phyloP scores from a whole-genome alignment of 2,888 invertebrate species.

The Archips xylosteana region DNA sequence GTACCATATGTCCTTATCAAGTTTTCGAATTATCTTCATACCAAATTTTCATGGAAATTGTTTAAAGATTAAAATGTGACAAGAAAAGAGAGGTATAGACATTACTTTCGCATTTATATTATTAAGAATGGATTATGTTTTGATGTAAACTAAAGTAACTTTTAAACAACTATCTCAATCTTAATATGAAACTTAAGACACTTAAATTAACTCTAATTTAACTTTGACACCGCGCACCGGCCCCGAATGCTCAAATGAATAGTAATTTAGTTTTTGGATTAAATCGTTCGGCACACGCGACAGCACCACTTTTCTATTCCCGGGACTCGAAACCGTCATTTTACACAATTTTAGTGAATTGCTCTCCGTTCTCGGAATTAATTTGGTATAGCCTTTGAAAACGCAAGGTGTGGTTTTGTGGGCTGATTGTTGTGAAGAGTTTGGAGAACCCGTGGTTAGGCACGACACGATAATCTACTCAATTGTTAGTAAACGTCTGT shows the following conservation, averaged over 20 bases:
- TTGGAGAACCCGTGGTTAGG: constrained; percentile 78
- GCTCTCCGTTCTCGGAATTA: constrained; percentile 84
- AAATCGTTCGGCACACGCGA: constrained; percentile 85
- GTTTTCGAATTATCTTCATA: too few relatives aligned
- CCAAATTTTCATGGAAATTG: too few relatives aligned
- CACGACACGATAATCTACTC: constrained; percentile 72
- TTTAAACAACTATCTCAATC: constrained; percentile 47
- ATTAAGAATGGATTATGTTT: too few relatives aligned
- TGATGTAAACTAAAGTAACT: background rate
- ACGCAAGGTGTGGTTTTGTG: constrained; percentile 83
- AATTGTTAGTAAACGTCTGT: constrained; percentile 43
- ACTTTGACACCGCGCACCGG: constrained; percentile 78
- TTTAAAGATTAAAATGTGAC: too few relatives aligned
- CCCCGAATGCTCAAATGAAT: constrained; percentile 82
- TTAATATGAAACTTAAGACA: constrained; percentile 55
- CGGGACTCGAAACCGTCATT: constrained; percentile 81
- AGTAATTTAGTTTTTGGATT: constrained; percentile 84
- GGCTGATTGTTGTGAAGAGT: constrained; percentile 80
- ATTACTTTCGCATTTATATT: too few relatives aligned
- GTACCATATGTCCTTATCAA: too few relatives aligned
- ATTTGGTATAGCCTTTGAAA: constrained; percentile 85
- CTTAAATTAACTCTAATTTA: constrained; percentile 69
- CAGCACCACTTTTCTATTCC: constrained; percentile 85
- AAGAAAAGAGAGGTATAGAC: too few relatives aligned
- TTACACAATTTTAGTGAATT: constrained; percentile 85